These are phyloP conservation scores for Archips xylosteana DNA, from an alignment of 2,888 invertebrate species.

Conservation along the genomic window DNA sequence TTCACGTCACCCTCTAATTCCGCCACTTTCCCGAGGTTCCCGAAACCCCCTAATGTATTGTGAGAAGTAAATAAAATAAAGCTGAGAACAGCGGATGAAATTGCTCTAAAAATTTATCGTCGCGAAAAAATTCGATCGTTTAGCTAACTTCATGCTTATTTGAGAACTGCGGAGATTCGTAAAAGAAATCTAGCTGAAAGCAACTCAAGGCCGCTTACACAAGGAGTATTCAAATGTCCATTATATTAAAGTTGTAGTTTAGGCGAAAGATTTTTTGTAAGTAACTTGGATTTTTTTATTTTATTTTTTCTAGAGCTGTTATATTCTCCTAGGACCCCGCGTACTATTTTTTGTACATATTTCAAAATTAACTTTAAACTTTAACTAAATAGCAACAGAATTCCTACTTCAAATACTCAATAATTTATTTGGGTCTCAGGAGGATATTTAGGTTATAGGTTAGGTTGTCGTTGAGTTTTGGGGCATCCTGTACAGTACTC, in stretches of 20 bases:
- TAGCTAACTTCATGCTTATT: constrained; percentile 27
- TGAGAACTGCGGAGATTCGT: neutral
- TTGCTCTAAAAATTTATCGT: constrained; percentile 64
- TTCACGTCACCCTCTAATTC: constrained; percentile 55
- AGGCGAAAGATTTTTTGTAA: too few species aligned
- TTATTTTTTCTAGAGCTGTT: too few species aligned
- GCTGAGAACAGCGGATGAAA: constrained; percentile 60
- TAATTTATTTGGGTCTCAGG: too few species aligned
- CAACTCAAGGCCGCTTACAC: constrained; percentile 2
- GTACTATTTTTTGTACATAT: too few species aligned
- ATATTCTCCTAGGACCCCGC: too few species aligned
- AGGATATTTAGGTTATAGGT: too few species aligned
- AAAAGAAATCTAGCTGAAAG: constrained; percentile 6
- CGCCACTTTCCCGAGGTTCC: constrained; percentile 60
- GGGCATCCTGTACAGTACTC: too few species aligned
- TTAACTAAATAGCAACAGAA: too few species aligned
- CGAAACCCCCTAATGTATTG: constrained; percentile 70
- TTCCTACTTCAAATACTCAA: too few species aligned
- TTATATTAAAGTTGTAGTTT: neutral
- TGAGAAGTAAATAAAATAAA: constrained; percentile 61
- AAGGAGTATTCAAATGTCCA: constrained; percentile 6
- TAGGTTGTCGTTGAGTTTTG: too few species aligned
- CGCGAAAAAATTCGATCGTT: constrained; percentile 45
- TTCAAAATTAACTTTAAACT: too few species aligned
- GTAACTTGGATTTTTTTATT: too few species aligned